Evolutionary conservation across 2,113 vertebrate genomes (phyloP).

Genomic region (human): DNA sequence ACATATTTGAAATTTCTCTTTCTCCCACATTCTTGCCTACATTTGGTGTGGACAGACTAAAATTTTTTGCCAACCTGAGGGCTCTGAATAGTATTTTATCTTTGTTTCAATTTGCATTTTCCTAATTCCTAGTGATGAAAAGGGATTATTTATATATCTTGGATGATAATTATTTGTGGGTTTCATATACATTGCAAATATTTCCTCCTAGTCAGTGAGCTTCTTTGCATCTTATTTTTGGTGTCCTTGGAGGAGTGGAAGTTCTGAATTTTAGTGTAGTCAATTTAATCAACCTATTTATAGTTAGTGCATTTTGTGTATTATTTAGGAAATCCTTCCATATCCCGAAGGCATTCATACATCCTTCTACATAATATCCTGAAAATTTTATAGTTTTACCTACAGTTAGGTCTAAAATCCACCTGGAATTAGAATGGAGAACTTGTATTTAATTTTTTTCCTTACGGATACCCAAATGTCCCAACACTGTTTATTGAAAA

Average conservation of each 20-base stretch:
- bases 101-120: constrained; percentile 53
- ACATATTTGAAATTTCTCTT: constrained; percentile 19
- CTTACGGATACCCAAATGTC: not conserved
- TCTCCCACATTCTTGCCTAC: not conserved
- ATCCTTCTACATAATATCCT: not conserved
- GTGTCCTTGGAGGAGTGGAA: not conserved
- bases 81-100: constrained; percentile 39
- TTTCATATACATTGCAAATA: constrained; percentile 4
- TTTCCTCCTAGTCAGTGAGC: not conserved
- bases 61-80: constrained; percentile 9
- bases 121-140: not conserved
- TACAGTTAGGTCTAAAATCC: constrained; percentile 25
- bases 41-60: constrained; percentile 39
- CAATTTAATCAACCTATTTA: not conserved
- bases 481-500: not conserved
- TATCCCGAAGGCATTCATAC: not conserved
- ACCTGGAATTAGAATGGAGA: not conserved
- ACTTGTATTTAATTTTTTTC: not conserved
- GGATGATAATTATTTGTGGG: not conserved
- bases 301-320: not conserved
- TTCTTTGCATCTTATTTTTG: constrained; percentile 31
- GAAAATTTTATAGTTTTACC: not conserved
- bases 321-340: not conserved
- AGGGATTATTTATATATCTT: constrained; percentile 34
- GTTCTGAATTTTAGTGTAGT: constrained; percentile 12